A percentile compares a stretch with the other conserved stretches of the same genome.
Conservation (phyloP, 2,797 vertebrate genomes). For the Sebastes matsubarae region DNA sequence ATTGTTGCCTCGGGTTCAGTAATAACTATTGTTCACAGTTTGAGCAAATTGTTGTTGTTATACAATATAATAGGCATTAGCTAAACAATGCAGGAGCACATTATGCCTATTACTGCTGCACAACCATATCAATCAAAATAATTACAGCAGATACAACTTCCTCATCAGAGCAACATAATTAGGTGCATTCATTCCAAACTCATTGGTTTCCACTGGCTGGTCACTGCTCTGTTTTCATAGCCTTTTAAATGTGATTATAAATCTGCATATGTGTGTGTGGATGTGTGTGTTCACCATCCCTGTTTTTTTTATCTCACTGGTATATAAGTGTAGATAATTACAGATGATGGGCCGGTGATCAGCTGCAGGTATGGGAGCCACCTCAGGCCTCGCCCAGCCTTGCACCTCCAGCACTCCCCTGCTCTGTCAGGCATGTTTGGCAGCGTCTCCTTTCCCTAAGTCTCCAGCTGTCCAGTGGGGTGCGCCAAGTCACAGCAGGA, state of each 20-base stretch:
- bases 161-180: slow-evolving; percentile 45
- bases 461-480: slow-evolving; percentile 95
- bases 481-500: slow-evolving; percentile 98
- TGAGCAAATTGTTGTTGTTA: slow-evolving; percentile 37
- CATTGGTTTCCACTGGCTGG: neutral
- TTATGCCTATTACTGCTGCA: slow-evolving; percentile 38
- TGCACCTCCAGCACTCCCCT: slow-evolving; percentile 65
- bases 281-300: slow-evolving; percentile 14
- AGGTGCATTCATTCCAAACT: slow-evolving; percentile 23
- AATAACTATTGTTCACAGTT: slow-evolving; percentile 37
- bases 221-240: slow-evolving; percentile 18
- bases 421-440: slow-evolving; percentile 87
- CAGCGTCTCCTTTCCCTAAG: slow-evolving; percentile 86
- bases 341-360: slow-evolving; percentile 82
- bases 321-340: slow-evolving; percentile 83
- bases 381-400: slow-evolving; percentile 82
- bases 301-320: slow-evolving; percentile 61
- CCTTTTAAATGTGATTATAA: slow-evolving; percentile 18
- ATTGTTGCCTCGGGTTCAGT: slow-evolving; percentile 29
- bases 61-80: slow-evolving; percentile 55
- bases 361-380: slow-evolving; percentile 84
- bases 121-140: slow-evolving; percentile 47
- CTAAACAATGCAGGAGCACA: slow-evolving; percentile 45
- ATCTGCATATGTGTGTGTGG: slow-evolving; percentile 4
- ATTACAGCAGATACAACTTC: slow-evolving; percentile 37